Base-by-base conservation (phyloP, 2,113 vertebrate species). In the Tachysurus vachellii region DNA sequence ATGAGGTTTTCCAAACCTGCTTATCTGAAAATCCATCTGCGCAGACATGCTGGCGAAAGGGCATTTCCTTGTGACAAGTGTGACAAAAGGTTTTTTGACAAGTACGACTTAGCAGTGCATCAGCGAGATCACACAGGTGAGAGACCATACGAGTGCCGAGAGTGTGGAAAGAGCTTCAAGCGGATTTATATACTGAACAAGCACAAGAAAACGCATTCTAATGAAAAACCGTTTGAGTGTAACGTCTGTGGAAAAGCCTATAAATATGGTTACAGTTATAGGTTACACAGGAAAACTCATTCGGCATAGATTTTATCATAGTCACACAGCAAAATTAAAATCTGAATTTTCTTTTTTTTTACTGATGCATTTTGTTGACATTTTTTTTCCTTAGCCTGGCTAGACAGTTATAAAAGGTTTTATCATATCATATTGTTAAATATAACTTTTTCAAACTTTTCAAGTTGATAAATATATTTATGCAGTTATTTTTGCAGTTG, bases 61-160 rank as follows among this genome's bases (percentile, higher is more conserved):
- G 87, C 89, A 9, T 61, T 91, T 81, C 71, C 88, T 36, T 91
- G 90, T 14, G 88, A 92, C 16, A 82, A 81, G 42, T 92, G 91
- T 75, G 84, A 85, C 26, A 93, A 86, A 79, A 91, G 50, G 79
- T 93, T 91, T 82, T 84, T 89, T 13, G 84, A 86, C 14, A 82
- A 54, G 0, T 81, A 82, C 28, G 89, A 86, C 62, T 85, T 90
- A 7, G 89, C 44, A 77, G 88, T 89, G 66, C 90, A 91, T 47
- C 82, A 88, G 62, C 82, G 80, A 47, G 76, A 64, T 82, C 90
- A 92, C 86, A 89, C 66, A 2, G 88, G 89, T 83, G 87, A 91
- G 54, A 91, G 80, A 86, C 91, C 91, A 1, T 91, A 87, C 56
- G 54, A 53, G 13, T 89, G 87, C 68, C 28, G 54, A 0, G 44